Percentiles rank a stretch among this genome's conserved stretches.
Conservation (phyloP, 2,888 invertebrate species). For the Vesta saturnalis region DNA sequence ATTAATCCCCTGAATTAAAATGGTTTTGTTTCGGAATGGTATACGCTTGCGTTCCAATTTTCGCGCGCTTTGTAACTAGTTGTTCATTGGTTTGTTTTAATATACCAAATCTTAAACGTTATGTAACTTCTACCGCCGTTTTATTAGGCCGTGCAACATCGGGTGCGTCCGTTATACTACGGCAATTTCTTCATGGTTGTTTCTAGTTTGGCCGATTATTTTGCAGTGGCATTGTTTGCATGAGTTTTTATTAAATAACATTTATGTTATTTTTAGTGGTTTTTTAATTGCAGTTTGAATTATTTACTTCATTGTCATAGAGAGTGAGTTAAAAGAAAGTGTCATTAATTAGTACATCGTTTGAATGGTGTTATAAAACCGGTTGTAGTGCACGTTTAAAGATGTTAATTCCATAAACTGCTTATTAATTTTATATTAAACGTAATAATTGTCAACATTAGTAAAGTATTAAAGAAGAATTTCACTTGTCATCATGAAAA, state of each 20-base stretch:
- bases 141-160: background rate
- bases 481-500: constrained; percentile 5
- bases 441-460: background rate
- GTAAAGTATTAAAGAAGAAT: background rate
- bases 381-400: constrained; percentile 4
- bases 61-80: background rate
- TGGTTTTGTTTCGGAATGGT: too few species aligned
- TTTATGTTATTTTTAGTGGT: background rate
- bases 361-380: background rate
- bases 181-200: background rate
- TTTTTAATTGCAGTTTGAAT: background rate
- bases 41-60: constrained; percentile 11
- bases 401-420: background rate
- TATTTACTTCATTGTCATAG: background rate
- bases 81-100: background rate
- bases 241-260: background rate
- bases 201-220: constrained; percentile 9
- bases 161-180: background rate
- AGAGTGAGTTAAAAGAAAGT: background rate
- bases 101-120: background rate
- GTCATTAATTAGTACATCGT: background rate
- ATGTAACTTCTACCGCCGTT: constrained; percentile 2
- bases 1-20: too few species aligned
- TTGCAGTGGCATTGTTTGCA: background rate
- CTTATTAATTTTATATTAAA: background rate